Conservation (phyloP, 2,113 vertebrate genomes). For the Vombatus ursinus region DNA sequence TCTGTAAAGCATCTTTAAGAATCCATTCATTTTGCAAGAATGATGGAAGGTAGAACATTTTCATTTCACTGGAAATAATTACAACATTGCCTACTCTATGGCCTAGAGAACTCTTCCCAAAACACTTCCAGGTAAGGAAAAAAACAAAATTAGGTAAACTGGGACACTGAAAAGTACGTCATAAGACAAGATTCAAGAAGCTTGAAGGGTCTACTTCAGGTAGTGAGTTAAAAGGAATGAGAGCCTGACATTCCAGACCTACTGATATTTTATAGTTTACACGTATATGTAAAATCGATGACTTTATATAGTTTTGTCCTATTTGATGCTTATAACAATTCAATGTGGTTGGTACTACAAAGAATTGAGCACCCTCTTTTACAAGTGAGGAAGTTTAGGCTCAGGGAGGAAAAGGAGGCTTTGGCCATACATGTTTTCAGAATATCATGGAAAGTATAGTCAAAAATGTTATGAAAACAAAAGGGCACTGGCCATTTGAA, state of each 20-base stretch:
- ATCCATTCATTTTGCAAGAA: constrained; percentile 15
- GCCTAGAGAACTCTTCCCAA: constrained; percentile 19
- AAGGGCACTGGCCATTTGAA: background rate
- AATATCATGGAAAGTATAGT: constrained; percentile 13
- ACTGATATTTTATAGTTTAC: background rate
- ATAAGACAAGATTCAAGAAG: background rate
- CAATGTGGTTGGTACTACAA: background rate
- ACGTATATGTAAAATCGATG: background rate
- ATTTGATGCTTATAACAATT: background rate
- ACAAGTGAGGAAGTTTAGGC: background rate
- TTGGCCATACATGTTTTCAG: background rate
- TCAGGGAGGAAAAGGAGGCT: background rate
- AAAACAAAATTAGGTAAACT: background rate
- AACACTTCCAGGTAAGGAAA: constrained; percentile 7
- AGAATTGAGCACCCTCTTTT: background rate
- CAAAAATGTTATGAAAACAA: background rate
- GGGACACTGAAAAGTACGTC: background rate
- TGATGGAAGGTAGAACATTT: constrained; percentile 9
- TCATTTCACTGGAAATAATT: background rate
- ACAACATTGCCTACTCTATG: background rate
- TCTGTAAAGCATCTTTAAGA: background rate
- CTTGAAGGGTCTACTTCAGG: background rate
- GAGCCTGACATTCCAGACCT: background rate
- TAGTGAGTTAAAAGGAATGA: constrained; percentile 6
- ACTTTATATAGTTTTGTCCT: background rate